These are phyloP conservation scores for Leptinotarsa juncta DNA, from an alignment of 2,888 invertebrate species.

Conservation along the genomic window DNA sequence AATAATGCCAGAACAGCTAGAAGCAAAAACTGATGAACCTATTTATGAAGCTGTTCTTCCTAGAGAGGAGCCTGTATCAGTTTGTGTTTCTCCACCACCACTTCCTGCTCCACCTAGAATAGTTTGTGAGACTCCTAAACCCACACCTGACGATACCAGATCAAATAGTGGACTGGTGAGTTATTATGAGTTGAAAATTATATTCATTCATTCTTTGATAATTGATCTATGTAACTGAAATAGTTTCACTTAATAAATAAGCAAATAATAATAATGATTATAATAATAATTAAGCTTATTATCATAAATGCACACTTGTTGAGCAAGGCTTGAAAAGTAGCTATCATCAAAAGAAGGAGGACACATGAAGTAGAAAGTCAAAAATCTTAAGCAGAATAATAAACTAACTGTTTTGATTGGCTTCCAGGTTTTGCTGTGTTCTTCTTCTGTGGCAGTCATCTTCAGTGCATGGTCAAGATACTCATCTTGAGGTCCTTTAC, in stretches of 20 bases:
- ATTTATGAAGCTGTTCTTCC: conserved; percentile 89
- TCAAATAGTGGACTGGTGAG: conserved; percentile 67
- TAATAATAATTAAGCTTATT: conserved; percentile 10
- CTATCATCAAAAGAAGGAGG: too few species aligned
- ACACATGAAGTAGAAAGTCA: too few species aligned
- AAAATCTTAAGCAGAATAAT: too few species aligned
- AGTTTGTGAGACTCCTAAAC: conserved; percentile 67
- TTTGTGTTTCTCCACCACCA: conserved; percentile 65
- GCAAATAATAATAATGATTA: too few species aligned
- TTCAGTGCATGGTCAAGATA: too few species aligned
- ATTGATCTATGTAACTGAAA: neutral
- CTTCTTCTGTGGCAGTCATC: too few species aligned
- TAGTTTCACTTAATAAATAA: neutral
- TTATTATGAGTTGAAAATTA: conserved; percentile 25
- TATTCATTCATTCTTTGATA: neutral
- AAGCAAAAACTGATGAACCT: conserved; percentile 71
- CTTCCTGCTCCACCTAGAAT: conserved; percentile 66
- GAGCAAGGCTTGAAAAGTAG: too few species aligned
- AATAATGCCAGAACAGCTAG: conserved; percentile 43
- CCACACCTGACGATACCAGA: conserved; percentile 68
- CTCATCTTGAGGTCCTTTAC: too few species aligned
- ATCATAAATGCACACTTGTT: too few species aligned
- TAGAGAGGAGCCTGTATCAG: conserved; percentile 68
- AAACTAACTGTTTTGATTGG: too few species aligned
- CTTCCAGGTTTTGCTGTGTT: too few species aligned